Conservation (phyloP, 2,797 vertebrate genomes). For the Coranthus polyacanthus region DNA sequence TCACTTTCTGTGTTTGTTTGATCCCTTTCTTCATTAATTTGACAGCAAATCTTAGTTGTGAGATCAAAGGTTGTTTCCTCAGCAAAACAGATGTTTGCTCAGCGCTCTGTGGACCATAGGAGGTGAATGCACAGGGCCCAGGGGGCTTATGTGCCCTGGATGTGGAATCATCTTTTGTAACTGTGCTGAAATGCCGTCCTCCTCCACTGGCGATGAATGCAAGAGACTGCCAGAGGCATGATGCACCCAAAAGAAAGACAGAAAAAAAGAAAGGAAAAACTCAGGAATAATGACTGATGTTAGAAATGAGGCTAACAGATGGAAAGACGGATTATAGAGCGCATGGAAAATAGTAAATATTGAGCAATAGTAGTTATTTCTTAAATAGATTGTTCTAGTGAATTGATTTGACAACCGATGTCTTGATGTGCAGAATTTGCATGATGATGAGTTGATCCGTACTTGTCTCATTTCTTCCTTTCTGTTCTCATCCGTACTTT, state of each 20-base stretch:
- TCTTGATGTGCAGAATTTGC: too few relatives aligned
- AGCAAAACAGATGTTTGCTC: constrained; percentile 77
- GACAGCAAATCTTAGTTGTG: constrained; percentile 42
- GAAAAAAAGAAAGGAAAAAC: constrained; percentile 32
- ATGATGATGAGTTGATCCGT: too few relatives aligned
- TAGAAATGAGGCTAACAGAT: constrained; percentile 24
- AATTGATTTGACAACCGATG: too few relatives aligned
- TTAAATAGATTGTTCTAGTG: not conserved
- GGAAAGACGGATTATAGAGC: constrained; percentile 4
- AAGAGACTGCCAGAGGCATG: constrained; percentile 48
- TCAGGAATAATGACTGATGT: constrained; percentile 21
- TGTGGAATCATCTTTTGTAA: constrained; percentile 73
- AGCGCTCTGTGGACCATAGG: constrained; percentile 59
- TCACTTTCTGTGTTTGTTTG: constrained; percentile 39
- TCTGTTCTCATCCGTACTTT: too few relatives aligned
- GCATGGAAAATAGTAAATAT: not conserved
- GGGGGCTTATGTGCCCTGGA: constrained; percentile 67
- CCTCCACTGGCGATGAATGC: constrained; percentile 56
- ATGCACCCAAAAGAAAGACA: constrained; percentile 21
- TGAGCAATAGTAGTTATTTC: not conserved
- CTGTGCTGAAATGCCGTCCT: constrained; percentile 69
- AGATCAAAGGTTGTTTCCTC: constrained; percentile 74
- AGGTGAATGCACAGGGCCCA: constrained; percentile 50
- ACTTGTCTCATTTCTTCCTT: too few relatives aligned
- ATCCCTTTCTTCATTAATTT: constrained; percentile 59